Evolutionary conservation across 2,113 vertebrate species (phyloP).

Genomic region (Ariopsis seemanni): DNA sequence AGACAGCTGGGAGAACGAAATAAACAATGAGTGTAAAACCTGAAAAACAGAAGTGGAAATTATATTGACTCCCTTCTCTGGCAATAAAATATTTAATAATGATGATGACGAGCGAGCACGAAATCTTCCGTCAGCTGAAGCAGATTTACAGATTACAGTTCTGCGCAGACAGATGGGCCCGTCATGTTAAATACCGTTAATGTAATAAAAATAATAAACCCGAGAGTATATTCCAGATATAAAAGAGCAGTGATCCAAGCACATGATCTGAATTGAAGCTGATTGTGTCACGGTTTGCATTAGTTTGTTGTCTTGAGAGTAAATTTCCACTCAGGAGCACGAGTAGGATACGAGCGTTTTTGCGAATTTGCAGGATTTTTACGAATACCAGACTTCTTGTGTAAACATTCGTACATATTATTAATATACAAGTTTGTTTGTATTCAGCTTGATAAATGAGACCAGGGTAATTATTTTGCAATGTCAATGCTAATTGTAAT

Average conservation of each 20-base stretch:
- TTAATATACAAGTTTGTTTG: background rate
- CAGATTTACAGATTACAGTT: background rate
- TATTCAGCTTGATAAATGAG: background rate
- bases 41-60: background rate
- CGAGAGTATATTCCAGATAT: background rate
- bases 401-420: background rate
- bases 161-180: background rate
- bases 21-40: background rate
- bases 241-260: background rate
- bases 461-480: background rate
- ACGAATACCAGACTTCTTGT: background rate
- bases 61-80: background rate
- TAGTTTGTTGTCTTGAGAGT: background rate
- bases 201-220: too few species aligned
- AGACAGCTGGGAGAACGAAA: background rate
- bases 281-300: background rate
- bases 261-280: background rate
- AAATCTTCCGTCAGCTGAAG: background rate
- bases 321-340: background rate
- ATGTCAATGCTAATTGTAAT: background rate
- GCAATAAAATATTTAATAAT: background rate
- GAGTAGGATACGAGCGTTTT: background rate
- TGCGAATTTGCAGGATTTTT: background rate
- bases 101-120: background rate
- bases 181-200: too few species aligned